Base-by-base conservation (phyloP, 2,888 invertebrate genomes). In the Amblyteles armatorius region DNA sequence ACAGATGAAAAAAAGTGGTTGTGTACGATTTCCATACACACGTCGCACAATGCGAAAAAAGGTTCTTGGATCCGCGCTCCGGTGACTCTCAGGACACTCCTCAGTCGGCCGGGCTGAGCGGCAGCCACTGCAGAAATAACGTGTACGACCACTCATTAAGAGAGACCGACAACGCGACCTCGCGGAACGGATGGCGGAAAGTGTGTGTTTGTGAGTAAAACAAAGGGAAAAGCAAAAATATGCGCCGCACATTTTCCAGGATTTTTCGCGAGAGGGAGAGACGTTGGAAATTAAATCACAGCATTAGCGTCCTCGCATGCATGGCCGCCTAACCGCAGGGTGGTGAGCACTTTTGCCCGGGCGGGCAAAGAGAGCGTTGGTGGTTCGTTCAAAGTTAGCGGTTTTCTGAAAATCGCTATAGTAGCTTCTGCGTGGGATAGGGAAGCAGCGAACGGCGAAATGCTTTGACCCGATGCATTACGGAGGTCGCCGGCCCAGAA, bases 301-400 rank as follows among this genome's bases (percentile, higher is more conserved):
- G 13, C 44, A 44, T 44, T 44, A 44, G 13, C 44, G 44, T 44
- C 13, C 3, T 44, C 44, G 9, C 44, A 13, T 44, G 44, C 44
- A 44, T 13, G 44, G 13, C 3, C 13, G 44, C 11, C 44, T 11
- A 13, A 44, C 44, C 44, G 44, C 44, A 44, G 13, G 44, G 3
- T 13, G 40, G 40, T 11, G 11, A 44, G 44, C 44, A 3, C 44
- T 13, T 13, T 13, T 44, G 44, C 44, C 44, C 2, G 13, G 44
- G 11, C 44, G 5, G 44, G 13, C 44, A 44, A 40, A 40, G 44
- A 44, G 44, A 44, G 11, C 13, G 44, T 3, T 3, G 44, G 44
- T 3, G 44, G 44, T 44, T 44, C 77, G 13, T 48, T 83, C 80
- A 72, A 83, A 76, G 69, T 80, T 72, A 63, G 83, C 63, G 79